phyloP scores from a whole-genome alignment of 2,113 vertebrate species.

The human region DNA sequence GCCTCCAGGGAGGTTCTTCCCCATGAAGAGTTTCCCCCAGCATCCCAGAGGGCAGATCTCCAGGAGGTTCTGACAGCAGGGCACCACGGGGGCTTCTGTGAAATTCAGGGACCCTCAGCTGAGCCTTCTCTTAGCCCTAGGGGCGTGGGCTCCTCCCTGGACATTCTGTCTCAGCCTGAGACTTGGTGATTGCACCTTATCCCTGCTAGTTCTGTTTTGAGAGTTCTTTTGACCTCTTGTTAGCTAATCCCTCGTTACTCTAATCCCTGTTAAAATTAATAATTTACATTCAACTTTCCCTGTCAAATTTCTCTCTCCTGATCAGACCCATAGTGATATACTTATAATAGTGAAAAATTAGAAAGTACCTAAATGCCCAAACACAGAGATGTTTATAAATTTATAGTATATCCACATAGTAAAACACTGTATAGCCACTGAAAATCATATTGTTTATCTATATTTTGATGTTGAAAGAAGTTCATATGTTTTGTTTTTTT shows the following conservation, averaged over 20 bases:
- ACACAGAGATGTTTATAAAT: neutral
- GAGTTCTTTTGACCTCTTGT: neutral
- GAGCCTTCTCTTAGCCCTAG: neutral
- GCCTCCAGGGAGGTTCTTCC: neutral
- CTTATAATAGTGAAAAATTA: neutral
- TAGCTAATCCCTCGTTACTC: neutral
- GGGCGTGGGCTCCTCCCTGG: rapidly evolving
- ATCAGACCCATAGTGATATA: neutral
- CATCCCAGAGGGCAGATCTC: neutral
- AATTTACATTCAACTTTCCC: neutral
- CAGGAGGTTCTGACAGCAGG: neutral
- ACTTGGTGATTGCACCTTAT: neutral
- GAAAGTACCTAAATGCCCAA: neutral
- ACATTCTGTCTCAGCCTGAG: neutral
- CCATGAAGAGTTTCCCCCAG: neutral
- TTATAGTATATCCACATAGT: neutral
- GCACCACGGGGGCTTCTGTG: neutral
- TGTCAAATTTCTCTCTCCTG: neutral
- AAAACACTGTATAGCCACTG: neutral
- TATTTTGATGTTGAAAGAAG: neutral
- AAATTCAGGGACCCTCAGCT: neutral
- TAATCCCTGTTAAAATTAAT: neutral
- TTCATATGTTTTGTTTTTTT: neutral
- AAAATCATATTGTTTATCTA: neutral
- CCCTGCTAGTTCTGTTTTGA: neutral